Evolutionary conservation across 1,140 invertebrate species (phyloP), one percentile per base, ranked within the genome.

Genomic region (Drosophila willistoni): DNA sequence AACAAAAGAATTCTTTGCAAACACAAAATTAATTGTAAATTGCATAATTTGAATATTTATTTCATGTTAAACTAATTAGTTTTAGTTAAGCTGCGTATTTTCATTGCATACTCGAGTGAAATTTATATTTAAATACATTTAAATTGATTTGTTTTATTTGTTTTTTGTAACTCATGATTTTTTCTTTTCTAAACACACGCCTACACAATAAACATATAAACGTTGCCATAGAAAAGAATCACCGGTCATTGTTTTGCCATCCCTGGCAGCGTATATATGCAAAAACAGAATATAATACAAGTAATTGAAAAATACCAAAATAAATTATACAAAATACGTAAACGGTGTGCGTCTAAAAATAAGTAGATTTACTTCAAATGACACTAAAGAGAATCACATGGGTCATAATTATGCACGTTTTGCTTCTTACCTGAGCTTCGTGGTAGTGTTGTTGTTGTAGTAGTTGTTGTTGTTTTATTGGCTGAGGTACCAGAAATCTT

Each of bases 281-380:
- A 36, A 65, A 55, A 34, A 82, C 68, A 82, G 71, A 64, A 66
- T 64, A 41, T 68, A 44, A 66, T 12, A n/a, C 10, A 55, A 71
- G 82, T 85, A 86, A 82, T 81, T 86, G 61, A 81, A 79, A 55
- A 76, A 81, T 80, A 86, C 66, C 78, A 71, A 85, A 85, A 84
- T 84, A 84, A 84, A 81, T 84, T 82, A 47, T 60, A 51, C 57
- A 84, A 83, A 79, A 61, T 42, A 61, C 65, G 41, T 42, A 71
- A 64, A 68, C 72, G 68, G 64, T 60, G 73, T 60, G 68, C 56
- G 72, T 55, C 82, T 86, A 86, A 73, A 87, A 87, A 86, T 86
- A 86, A 86, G 77, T 55, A 17, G 65, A 77, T 77, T 77, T 77
- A 77, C 57, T 77, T 66, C 41, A 76, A 63, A 62, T 77, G 67